Evolutionary conservation across 2,113 vertebrate species (phyloP), one percentile per base, ranked within the genome.

Genomic region (Planiliza haematocheilus): DNA sequence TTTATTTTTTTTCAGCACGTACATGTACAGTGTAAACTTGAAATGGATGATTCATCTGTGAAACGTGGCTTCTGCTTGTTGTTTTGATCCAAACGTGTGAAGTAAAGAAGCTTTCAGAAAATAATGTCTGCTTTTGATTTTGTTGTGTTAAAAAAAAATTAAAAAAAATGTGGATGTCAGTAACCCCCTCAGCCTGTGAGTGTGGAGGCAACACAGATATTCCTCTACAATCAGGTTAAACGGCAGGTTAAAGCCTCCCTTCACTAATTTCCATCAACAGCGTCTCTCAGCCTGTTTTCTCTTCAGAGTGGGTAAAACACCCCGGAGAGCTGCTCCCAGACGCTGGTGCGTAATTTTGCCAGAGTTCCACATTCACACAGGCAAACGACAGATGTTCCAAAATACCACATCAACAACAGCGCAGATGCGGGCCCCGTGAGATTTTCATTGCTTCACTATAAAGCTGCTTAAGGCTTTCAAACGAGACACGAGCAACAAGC

Each of bases 321-420:
- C 65, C 74, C 7, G 12, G 66, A 73, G 81, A 86, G 71, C 49
- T 45, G 74, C 65, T 81, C 74, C 55, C 51, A 89, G 83, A 89
- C 80, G 76, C 74, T 57, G 17, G 64, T 38, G 52, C 36, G 30
- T 53, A 58, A 53, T 63, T 81, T 73, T 61, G 69, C 45, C 79
- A 78, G 63, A 84, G 73, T 56, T 72, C 41, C 24, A 52, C 48
- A 68, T 49, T 80, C 82, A 89, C 82, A 52, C 88, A 61, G 65
- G 77, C 85, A 89, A 53, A 71, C 20, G 61, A 84, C 90, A 91
- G 84, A 91, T 91, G 90, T 91, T 91, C 71, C 77, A 85, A 90
- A 91, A 93, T 85, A 90, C 89, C 86, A 85, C 72, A 74, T 72
- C 55, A 81, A 85, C 74, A 91, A 84, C 82, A 74, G 58, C 7